Conservation (phyloP, 2,888 invertebrate genomes). For the Stomorhina lunata region DNA sequence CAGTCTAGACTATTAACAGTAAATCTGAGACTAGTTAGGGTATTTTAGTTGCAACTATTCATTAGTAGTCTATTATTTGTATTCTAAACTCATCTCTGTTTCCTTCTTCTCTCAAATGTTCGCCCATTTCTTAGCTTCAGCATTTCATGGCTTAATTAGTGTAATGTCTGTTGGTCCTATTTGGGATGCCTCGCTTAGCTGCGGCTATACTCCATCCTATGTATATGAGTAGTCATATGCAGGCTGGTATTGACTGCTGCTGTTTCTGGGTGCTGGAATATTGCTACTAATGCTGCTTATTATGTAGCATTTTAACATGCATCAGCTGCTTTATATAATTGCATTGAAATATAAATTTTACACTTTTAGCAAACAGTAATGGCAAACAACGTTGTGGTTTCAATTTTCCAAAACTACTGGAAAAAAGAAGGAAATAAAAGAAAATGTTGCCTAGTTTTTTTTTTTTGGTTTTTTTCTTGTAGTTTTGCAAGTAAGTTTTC, state of each 20-base stretch:
- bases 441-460: conserved; percentile 12
- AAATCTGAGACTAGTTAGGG: no score
- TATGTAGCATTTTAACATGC: conserved; percentile 65
- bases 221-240: neutral
- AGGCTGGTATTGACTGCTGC: conserved; percentile 34
- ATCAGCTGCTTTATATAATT: conserved; percentile 65
- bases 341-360: conserved; percentile 65
- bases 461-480: no score
- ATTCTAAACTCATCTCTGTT: no score
- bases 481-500: neutral
- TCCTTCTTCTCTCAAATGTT: no score
- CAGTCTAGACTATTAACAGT: no score
- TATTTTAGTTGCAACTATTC: no score
- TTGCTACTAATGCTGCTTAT: conserved; percentile 29
- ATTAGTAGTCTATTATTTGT: no score
- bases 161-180: neutral
- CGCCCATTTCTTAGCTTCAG: no score
- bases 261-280: no score
- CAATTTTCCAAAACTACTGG: conserved; percentile 20
- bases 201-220: neutral
- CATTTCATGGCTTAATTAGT: neutral
- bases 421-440: conserved; percentile 14
- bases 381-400: conserved; percentile 56
- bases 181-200: neutral
- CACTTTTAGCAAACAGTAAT: conserved; percentile 61